Evolutionary conservation across 2,113 vertebrate genomes (phyloP).

Genomic region (Malaclemys terrapin): DNA sequence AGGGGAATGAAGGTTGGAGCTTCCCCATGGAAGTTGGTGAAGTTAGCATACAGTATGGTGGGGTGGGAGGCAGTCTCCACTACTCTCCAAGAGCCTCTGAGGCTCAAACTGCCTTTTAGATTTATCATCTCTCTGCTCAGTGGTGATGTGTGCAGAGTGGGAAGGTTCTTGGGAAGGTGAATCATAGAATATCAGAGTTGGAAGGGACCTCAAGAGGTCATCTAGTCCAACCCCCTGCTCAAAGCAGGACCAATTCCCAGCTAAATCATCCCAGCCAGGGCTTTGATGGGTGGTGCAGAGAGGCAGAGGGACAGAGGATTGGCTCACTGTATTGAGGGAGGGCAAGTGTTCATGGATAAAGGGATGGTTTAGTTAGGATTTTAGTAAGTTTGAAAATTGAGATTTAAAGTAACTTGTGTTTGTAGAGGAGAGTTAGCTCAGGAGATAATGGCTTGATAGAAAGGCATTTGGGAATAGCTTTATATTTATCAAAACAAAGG

Average conservation of each 20-base stretch:
- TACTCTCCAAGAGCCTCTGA: neutral
- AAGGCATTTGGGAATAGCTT: neutral
- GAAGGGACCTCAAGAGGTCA: too few species aligned
- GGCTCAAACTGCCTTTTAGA: neutral
- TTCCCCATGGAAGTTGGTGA: neutral
- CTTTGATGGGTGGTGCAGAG: too few species aligned
- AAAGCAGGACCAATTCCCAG: too few species aligned
- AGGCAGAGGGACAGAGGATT: too few species aligned
- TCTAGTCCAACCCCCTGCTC: too few species aligned
- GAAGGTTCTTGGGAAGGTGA: neutral
- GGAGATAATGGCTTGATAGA: neutral
- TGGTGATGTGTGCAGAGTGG: rapidly evolving
- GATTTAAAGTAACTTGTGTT: neutral
- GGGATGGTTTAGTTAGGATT: neutral
- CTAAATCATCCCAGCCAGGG: too few species aligned
- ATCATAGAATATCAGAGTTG: too few species aligned
- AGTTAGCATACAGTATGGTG: neutral
- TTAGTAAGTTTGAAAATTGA: neutral
- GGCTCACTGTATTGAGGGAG: too few species aligned
- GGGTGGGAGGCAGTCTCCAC: neutral
- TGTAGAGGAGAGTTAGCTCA: neutral
- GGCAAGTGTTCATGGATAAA: neutral
- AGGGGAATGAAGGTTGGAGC: neutral
- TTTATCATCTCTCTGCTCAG: neutral
- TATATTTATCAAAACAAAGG: neutral